Percentiles rank a stretch among this genome's conserved stretches.
Evolutionary conservation across 2,797 vertebrate genomes (phyloP).

Genomic region (Miopithecus talapoin): DNA sequence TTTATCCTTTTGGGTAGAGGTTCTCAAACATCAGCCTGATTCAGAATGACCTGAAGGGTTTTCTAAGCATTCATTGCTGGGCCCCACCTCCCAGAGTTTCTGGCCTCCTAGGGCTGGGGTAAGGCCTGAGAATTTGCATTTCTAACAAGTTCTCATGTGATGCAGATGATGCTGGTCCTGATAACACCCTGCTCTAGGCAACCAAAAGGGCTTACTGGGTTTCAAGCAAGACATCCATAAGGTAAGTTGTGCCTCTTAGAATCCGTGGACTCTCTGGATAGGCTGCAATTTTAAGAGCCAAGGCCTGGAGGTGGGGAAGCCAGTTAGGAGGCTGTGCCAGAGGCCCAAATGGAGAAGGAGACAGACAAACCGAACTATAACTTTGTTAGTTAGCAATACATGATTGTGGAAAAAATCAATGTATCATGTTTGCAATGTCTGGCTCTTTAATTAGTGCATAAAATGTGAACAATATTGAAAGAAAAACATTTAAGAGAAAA

Average conservation of each 20-base stretch:
- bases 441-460: not conserved
- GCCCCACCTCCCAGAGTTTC: not conserved
- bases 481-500: not conserved
- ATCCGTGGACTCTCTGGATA: not conserved
- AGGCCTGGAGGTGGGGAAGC: not conserved
- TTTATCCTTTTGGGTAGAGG: no score
- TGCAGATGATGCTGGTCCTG: not conserved
- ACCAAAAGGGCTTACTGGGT: not conserved
- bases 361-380: not conserved
- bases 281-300: not conserved
- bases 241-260: not conserved
- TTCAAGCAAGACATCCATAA: not conserved
- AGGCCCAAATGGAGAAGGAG: not conserved
- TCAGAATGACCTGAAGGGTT: not conserved
- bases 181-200: not conserved
- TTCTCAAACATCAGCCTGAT: not conserved
- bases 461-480: not conserved
- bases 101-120: not conserved
- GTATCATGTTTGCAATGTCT: not conserved
- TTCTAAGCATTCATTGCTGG: not conserved
- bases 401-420: not conserved
- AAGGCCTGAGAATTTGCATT: not conserved
- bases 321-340: not conserved
- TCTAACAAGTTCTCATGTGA: not conserved
- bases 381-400: not conserved